Conservation (phyloP, 2,888 invertebrate species). For the Mesopsocus fuscifrons region DNA sequence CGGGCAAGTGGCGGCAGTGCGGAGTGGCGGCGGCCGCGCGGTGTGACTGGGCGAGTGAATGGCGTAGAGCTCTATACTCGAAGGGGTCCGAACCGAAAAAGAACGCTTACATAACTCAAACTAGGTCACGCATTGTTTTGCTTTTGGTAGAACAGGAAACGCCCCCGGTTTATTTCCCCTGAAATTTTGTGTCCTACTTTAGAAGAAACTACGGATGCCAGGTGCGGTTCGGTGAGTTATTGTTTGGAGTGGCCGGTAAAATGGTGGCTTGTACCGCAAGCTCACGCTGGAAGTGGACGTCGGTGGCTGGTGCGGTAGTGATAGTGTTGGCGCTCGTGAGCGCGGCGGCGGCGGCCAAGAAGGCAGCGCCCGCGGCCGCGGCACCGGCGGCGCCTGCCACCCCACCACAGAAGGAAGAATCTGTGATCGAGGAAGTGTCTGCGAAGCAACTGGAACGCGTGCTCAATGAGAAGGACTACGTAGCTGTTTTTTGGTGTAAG, state of each 20-base stretch:
- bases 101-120: background rate
- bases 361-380: constrained; percentile 25
- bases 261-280: no score
- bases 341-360: constrained; percentile 26
- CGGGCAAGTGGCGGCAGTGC: background rate
- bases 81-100: background rate
- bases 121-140: background rate
- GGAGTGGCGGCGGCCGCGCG: background rate
- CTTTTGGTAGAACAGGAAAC: background rate
- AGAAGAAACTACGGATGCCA: background rate
- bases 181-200: no score
- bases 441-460: constrained; percentile 80
- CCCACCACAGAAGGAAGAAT: constrained; percentile 30
- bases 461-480: constrained; percentile 79
- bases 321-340: constrained; percentile 11
- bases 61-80: background rate
- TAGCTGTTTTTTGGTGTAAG: constrained; percentile 95
- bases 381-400: constrained; percentile 24
- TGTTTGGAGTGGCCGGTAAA: no score
- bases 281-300: constrained; percentile 7
- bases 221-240: background rate
- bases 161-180: no score
- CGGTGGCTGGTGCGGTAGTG: constrained; percentile 10
- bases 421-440: constrained; percentile 85
- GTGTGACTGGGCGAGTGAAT: constrained; percentile 7